Conservation (phyloP, 1,140 invertebrate genomes). For the Drosophila pseudoananassae region DNA sequence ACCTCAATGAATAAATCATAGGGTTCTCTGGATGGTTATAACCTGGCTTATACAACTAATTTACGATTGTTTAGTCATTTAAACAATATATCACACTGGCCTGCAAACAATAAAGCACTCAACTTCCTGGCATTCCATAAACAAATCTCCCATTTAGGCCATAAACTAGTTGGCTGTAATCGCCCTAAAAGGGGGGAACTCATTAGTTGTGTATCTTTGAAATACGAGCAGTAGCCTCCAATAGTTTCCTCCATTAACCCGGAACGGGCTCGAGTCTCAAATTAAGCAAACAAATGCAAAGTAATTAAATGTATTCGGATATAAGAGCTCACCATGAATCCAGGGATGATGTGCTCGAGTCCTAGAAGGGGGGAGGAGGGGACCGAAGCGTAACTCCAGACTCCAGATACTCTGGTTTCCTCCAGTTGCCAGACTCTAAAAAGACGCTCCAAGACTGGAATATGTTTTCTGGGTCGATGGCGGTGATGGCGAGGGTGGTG, state of each 20-base stretch:
- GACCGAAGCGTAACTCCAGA: conserved; percentile 46
- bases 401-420: conserved; percentile 22
- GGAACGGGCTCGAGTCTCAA: conserved; percentile 32
- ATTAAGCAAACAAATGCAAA: conserved; percentile 77
- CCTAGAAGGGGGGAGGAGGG: background rate
- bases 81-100: background rate
- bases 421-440: conserved; percentile 29
- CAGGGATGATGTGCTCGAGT: conserved; percentile 59
- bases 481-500: conserved; percentile 1
- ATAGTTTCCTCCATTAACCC: conserved; percentile 49
- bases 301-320: conserved; percentile 69
- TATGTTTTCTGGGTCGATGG: conserved; percentile 43
- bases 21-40: too few relatives aligned
- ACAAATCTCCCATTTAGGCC: too few relatives aligned
- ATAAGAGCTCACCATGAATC: conserved; percentile 72
- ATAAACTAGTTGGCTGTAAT: conserved; percentile 25
- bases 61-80: background rate
- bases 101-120: background rate
- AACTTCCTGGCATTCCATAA: background rate
- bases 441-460: conserved; percentile 1
- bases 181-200: conserved; percentile 37
- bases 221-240: background rate
- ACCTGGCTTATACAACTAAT: background rate
- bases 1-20: too few relatives aligned
- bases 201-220: conserved; percentile 21